These are phyloP conservation scores for Caranx melampygus DNA, from an alignment of 2,113 vertebrate genomes.

Conservation along the genomic window DNA sequence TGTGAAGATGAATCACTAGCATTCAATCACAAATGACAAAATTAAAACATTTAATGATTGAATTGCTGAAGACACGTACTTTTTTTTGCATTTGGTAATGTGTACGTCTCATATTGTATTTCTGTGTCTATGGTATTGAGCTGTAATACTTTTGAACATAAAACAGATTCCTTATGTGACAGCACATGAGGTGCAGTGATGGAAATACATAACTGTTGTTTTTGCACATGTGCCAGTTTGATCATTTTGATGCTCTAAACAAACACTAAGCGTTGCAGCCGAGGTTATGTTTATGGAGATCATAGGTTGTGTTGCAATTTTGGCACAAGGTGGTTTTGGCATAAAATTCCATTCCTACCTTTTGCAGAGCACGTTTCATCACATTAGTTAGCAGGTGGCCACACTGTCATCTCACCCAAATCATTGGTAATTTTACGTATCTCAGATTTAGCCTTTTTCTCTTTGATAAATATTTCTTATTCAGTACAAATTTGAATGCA, in stretches of 20 bases:
- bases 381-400: not conserved
- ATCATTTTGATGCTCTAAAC: conserved; percentile 12
- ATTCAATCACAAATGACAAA: not conserved
- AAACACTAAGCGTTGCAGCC: not conserved
- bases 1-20: not conserved
- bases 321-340: not conserved
- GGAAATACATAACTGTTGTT: not conserved
- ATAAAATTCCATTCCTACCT: not conserved
- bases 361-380: not conserved
- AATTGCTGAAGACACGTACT: not conserved
- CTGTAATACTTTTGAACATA: not conserved
- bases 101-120: too few relatives aligned
- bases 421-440: not conserved
- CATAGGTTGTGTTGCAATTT: not conserved
- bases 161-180: not conserved
- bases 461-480: not conserved
- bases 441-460: not conserved
- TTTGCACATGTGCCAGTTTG: not conserved
- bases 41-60: not conserved
- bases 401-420: not conserved
- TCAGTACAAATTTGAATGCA: not conserved
- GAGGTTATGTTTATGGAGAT: conserved; percentile 18
- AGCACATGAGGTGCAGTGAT: not conserved
- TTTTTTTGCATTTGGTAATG: not conserved
- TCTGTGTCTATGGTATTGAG: not conserved